Evolutionary conservation across 1,140 invertebrate species (phyloP), one percentile per base, ranked within the genome.

Genomic region (Cephus cinctus): DNA sequence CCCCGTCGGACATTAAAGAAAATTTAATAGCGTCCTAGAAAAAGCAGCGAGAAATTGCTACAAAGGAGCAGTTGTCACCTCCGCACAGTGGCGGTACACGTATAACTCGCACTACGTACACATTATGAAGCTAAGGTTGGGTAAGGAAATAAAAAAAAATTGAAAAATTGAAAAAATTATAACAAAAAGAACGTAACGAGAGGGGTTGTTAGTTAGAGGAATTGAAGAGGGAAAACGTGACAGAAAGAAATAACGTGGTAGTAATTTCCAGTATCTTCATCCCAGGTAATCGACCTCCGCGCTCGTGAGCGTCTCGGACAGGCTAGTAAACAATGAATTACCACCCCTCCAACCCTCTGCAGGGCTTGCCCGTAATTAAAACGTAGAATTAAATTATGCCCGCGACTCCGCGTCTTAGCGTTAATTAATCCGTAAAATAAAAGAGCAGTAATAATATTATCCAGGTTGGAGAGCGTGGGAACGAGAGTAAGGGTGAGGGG

Each of bases 401-500:
- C 22, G 48, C 47, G 40, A 49, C 41, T n/a, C n/a, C 39, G 40
- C 43, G 38, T 54, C 43, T 47, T 50, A 47, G 41, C 46, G 47
- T 54, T 54, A 54, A 54, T 51, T 54, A 54, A 54, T 54, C 52
- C 43, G 25, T 22, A 47, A 54, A 54, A 47, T 46, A 50, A 54
- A 42, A 54, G 35, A 34, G 22, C 46, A 25, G 34, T 54, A 52
- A 52, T 40, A 40, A 48, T 40, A 52, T 52, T 47, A 43, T 51
- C 43, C 27, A 15, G 14, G 35, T 32, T 43, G 23, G 34, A 49
- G 40, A 16, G 16, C 16, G 19, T 46, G 43, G 38, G 35, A 38
- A 25, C 19, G 23, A 36, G 35, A 8, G 21, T 23, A 38, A 46
- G 16, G 18, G 18, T n/a, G 19, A 36, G 23, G 25, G 21, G 30